Evolutionary conservation across 30 jellyfish, hydroid and myxozoan genomes (phyloP).

Genomic region (Morbakka virulenta): DNA sequence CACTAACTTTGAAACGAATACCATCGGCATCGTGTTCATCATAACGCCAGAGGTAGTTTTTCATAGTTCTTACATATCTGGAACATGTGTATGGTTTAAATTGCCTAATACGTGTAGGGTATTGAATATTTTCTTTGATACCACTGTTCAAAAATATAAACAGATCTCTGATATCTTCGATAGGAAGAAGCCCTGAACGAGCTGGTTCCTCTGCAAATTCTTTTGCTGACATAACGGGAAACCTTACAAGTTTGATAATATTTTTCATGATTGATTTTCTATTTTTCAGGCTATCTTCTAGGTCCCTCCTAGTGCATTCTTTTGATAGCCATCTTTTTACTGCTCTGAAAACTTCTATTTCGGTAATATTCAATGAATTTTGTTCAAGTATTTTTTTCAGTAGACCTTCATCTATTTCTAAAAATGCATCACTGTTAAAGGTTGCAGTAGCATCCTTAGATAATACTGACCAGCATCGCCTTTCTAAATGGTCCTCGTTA

Average conservation of each 20-base stretch:
- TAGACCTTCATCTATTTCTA: conserved; percentile 60
- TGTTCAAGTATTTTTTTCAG: conserved; percentile 44
- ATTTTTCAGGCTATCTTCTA: conserved; percentile 47
- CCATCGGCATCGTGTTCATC: conserved; percentile 93
- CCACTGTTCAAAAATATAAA: conserved; percentile 83
- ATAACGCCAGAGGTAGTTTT: conserved; percentile 93
- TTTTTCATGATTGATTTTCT: conserved; percentile 52
- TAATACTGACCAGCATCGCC: conserved; percentile 92
- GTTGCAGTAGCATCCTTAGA: conserved; percentile 69
- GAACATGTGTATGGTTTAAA: conserved; percentile 78
- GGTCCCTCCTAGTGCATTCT: conserved; percentile 61
- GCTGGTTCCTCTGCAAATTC: conserved; percentile 99
- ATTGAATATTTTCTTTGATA: conserved; percentile 43
- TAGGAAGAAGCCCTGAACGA: conserved; percentile 74
- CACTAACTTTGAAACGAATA: conserved; percentile 80
- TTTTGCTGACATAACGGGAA: conserved; percentile 96
- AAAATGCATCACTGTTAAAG: conserved; percentile 67
- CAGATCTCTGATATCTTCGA: conserved; percentile 74
- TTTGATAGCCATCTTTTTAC: conserved; percentile 80
- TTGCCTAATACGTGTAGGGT: conserved; percentile 34
- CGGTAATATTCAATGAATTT: conserved; percentile 63
- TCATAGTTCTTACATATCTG: conserved; percentile 72
- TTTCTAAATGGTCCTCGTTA: conserved; percentile 81
- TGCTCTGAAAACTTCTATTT: conserved; percentile 78
- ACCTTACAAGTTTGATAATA: conserved; percentile 65